Percentiles rank a stretch among this genome's conserved stretches.
phyloP scores from a whole-genome alignment of 2,888 invertebrate species.

The Protophormia terraenovae region DNA sequence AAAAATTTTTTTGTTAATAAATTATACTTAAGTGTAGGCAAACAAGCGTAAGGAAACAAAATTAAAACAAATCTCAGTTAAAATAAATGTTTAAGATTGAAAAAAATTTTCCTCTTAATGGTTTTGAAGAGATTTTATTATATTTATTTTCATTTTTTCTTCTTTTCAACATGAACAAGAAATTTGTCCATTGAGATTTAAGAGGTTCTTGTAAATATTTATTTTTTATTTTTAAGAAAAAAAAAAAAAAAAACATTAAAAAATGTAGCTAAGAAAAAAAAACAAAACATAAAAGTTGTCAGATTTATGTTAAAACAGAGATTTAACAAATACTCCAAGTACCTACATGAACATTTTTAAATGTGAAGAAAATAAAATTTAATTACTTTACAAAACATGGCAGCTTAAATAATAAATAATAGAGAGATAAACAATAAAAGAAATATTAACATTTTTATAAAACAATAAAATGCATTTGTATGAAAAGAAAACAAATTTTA shows the following conservation, averaged over 20 bases:
- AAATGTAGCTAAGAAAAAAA: no score
- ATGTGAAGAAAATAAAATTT: constrained; percentile 9
- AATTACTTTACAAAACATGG: constrained; percentile 33
- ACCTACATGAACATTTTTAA: neutral
- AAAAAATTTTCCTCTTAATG: constrained; percentile 41
- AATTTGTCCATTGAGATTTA: constrained; percentile 59
- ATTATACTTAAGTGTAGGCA: constrained; percentile 66
- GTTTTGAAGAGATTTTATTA: constrained; percentile 21
- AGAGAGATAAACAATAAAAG: neutral
- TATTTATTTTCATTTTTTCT: constrained; percentile 3
- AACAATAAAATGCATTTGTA: neutral
- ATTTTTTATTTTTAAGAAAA: neutral
- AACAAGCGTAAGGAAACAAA: constrained; percentile 58
- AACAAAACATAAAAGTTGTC: constrained; percentile 34
- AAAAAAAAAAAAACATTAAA: constrained; percentile 12
- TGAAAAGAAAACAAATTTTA: no score
- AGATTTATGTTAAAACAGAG: constrained; percentile 44
- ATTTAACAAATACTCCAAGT: neutral
- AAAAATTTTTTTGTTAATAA: constrained; percentile 64
- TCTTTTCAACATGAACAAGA: constrained; percentile 10
- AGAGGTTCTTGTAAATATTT: constrained; percentile 24
- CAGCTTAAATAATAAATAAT: neutral
- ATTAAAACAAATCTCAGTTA: constrained; percentile 66
- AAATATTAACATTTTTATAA: neutral
- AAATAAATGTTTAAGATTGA: constrained; percentile 64